Conservation (phyloP, 2,888 invertebrate genomes). For the Scaptomyza flava region DNA sequence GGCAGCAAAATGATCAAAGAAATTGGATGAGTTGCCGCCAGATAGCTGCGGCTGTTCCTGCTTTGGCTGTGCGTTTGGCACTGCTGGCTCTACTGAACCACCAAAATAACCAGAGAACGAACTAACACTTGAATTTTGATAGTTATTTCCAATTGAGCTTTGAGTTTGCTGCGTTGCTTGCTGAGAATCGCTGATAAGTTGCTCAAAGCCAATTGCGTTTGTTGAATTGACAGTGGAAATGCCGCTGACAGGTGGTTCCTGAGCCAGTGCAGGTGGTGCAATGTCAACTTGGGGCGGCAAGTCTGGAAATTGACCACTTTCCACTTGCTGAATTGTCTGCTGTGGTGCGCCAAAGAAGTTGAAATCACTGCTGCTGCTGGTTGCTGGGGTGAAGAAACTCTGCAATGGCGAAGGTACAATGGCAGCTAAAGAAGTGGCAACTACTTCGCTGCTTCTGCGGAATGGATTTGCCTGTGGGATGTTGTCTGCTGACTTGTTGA, state of each 20-base stretch:
- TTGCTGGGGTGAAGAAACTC: constrained; percentile 63
- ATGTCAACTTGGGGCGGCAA: constrained; percentile 42
- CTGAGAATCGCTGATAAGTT: constrained; percentile 49
- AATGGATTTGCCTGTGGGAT: constrained; percentile 38
- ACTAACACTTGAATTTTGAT: constrained; percentile 64
- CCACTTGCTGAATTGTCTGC: constrained; percentile 8
- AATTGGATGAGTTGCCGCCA: constrained; percentile 43
- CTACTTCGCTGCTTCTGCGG: constrained; percentile 34
- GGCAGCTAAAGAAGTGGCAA: not conserved
- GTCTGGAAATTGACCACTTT: constrained; percentile 42
- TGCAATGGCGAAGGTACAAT: constrained; percentile 50
- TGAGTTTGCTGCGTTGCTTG: constrained; percentile 31
- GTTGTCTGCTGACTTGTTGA: not conserved
- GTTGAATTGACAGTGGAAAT: constrained; percentile 1
- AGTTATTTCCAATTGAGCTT: constrained; percentile 31
- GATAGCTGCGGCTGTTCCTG: constrained; percentile 8
- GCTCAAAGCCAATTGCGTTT: constrained; percentile 58
- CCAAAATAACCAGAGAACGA: constrained; percentile 59
- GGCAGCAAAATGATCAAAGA: constrained; percentile 57
- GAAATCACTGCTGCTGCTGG: constrained; percentile 40
- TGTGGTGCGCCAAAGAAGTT: constrained; percentile 44
- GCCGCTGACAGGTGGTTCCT: constrained; percentile 16
- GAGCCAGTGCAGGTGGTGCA: constrained; percentile 40
- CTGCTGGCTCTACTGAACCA: constrained; percentile 26
- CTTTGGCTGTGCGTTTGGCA: constrained; percentile 10